Evolutionary conservation across 2,888 invertebrate species (phyloP), one percentile per base, ranked within the genome.

Genomic region (Conchocele bisecta): DNA sequence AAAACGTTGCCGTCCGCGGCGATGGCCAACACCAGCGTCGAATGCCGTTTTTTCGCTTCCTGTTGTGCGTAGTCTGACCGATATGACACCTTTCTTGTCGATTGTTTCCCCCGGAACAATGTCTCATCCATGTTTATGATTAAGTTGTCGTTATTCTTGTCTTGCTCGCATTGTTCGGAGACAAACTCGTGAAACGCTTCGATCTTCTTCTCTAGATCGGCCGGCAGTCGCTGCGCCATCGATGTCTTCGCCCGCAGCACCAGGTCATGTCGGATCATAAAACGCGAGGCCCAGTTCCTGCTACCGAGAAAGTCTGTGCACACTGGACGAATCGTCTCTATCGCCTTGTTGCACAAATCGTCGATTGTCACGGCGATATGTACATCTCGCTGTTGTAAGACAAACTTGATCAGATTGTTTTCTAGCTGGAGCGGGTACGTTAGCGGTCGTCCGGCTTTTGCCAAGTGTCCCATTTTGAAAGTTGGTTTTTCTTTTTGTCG

Each of bases 121-220:
- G 61, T 53, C 35, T 72, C 61, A 29, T 72, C 72, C 66, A 72
- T 72, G 35, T 72, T 66, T 1, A 72, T 44, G 11, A 73, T 73
- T 15, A 33, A 31, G 15, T 22, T 29, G 26, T 65, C 54, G 5
- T 73, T 59, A 13, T 63, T 67, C 1, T 73, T 63, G 26, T 67
- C 66, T 2, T 54, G 42, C 2, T n/a, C 6, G 17, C 67, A 17
- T 13, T 59, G 41, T n/a, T 48, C 41, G 20, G 15, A 28, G 5
- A 67, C 39, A 29, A 58, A 64, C 0, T 17, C 11, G 48, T 70
- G 58, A 24, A 70, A 70, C 17, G 42, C 24, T 9, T 6, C 26
- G 1, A 64, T 41, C 26, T 59, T 71, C 0, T n/a, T n/a, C 26
- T 71, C 48, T 3, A 71, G 29, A 37, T 70, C 58, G 3, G 44